Conservation (phyloP, 2,797 vertebrate genomes). For the Nannoperca obscura region DNA sequence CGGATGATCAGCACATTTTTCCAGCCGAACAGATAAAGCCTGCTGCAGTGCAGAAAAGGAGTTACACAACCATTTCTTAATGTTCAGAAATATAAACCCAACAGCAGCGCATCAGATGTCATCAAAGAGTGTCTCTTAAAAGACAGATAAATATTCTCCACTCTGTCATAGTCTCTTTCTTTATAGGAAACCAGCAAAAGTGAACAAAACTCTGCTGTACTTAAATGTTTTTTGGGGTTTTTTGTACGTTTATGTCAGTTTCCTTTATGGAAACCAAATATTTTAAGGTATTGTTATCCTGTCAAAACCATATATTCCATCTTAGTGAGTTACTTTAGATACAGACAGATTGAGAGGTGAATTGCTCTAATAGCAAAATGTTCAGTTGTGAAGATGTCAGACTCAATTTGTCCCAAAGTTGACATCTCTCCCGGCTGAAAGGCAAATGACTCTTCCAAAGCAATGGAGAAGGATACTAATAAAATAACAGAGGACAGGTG, state of each 20-base stretch:
- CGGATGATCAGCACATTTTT: conserved; percentile 88
- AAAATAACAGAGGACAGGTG: neutral
- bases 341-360: neutral
- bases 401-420: conserved; percentile 38
- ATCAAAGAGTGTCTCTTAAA: conserved; percentile 26
- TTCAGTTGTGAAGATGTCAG: conserved; percentile 24
- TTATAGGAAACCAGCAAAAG: neutral
- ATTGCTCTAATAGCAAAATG: neutral
- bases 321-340: neutral
- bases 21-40: conserved; percentile 84
- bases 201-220: neutral
- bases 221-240: neutral
- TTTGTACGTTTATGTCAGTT: conserved; percentile 11
- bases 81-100: conserved; percentile 57
- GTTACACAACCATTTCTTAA: conserved; percentile 78
- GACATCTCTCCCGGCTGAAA: conserved; percentile 13
- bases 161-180: neutral
- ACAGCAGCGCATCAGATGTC: conserved; percentile 38
- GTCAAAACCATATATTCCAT: conserved; percentile 7
- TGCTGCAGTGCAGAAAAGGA: conserved; percentile 67
- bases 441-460: conserved; percentile 20
- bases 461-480: conserved; percentile 8
- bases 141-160: neutral
- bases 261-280: neutral
- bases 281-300: neutral